A percentile compares a stretch with the other conserved stretches of the same genome.
phyloP scores from a whole-genome alignment of 2,888 invertebrate genomes.

The Tethea ocularis region DNA sequence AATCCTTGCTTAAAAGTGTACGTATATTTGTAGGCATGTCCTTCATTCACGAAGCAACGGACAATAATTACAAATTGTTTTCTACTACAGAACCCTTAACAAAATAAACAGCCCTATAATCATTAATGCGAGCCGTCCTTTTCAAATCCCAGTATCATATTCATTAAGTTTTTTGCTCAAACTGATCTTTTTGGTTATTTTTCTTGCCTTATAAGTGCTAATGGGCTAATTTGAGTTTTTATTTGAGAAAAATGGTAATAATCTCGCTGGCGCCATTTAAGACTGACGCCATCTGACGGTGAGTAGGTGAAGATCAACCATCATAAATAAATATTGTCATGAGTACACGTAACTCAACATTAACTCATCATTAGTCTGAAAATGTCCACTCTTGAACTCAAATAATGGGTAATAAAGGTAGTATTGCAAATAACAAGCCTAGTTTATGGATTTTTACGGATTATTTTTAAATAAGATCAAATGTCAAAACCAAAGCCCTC shows the following conservation, averaged over 20 bases:
- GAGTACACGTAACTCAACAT: background rate
- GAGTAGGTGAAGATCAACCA: background rate
- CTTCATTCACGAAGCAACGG: no score
- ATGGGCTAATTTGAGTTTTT: constrained; percentile 3
- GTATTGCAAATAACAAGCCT: background rate
- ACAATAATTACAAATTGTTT: background rate
- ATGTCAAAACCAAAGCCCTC: no score
- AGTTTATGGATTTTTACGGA: no score
- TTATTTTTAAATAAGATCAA: no score
- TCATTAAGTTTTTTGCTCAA: constrained; percentile 6
- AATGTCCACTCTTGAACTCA: background rate
- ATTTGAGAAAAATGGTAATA: constrained; percentile 1
- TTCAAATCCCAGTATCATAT: background rate
- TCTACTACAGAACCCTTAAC: background rate
- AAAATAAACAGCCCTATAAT: background rate
- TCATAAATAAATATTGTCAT: background rate
- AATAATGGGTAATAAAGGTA: background rate
- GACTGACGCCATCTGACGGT: background rate
- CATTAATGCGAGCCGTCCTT: background rate
- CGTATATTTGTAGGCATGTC: no score
- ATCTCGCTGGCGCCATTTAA: background rate
- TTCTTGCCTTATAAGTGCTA: constrained; percentile 4
- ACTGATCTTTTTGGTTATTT: background rate
- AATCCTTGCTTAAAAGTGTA: no score
- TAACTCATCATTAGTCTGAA: background rate